Base-by-base conservation (phyloP, 2,113 vertebrate species). In the Pionites leucogaster region DNA sequence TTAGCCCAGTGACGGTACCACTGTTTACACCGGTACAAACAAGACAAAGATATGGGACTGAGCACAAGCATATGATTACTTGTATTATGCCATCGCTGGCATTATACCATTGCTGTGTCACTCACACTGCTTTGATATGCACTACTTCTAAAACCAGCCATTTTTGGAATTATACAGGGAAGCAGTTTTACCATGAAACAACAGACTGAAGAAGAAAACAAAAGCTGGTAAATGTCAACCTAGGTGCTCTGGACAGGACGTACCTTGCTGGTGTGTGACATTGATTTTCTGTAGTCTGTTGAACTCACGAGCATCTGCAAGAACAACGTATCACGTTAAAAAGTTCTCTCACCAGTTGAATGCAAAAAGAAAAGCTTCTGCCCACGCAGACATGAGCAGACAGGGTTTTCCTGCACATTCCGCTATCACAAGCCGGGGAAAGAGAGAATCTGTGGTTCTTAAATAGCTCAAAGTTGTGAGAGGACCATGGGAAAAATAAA, bases 261-360 rank as follows among this genome's bases (percentile, higher is more conserved):
- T 96, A 98, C 98, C 97, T 96, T 97, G 98, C n/a, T 91, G 93
- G 46, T 16, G 82, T 31, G 90, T 96, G 75, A 97, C 68, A 13
- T 97, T 98, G 88, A 98, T 96, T 42, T 86, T 96, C 82, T 97
- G 98, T 71, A 98, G 93, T 35, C 98, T 97, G 0, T 98, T 97
- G 53, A 98, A 98, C 71, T 96, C 97, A 49, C 41, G 92, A 82
- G 93, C 94, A 90, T 98, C 98, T 98, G 95, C 19, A 16, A 94
- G 20, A 74, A 35, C 91, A 93, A 94, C 2, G 19, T 67, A 41
- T 92, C 29, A 81, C 9, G 47, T 83, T 72, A 92, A 31, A 31
- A 91, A 50, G 60, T 70, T 76, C 59, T 72, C 35, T 82, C 22
- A 60, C 9, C 10, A 47, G 29, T 15, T 53, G 39, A 72, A 76